phyloP scores from a whole-genome alignment of 2,888 invertebrate species.

The Ashinkailepas kermadecensis region DNA sequence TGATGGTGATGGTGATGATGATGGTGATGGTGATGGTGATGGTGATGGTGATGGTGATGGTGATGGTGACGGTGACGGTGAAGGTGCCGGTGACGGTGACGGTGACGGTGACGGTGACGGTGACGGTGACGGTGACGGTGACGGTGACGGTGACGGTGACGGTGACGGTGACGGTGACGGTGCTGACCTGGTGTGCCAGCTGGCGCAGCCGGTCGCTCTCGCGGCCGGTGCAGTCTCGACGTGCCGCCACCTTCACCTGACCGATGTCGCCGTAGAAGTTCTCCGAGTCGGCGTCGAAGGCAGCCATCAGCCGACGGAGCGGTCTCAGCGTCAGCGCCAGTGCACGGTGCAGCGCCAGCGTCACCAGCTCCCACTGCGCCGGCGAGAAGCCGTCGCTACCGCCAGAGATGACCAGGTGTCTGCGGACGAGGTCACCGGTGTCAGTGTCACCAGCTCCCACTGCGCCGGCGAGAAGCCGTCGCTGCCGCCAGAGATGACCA shows the following conservation, averaged over 20 bases:
- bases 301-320: constrained; percentile 75
- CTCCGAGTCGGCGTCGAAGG: constrained; percentile 83
- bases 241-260: constrained; percentile 86
- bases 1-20: too few species aligned
- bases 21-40: too few species aligned
- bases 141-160: too few species aligned
- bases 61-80: neutral
- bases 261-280: constrained; percentile 82
- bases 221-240: constrained; percentile 73
- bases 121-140: too few species aligned
- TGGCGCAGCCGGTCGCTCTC: constrained; percentile 79
- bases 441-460: constrained; percentile 52
- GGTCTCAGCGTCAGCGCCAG: constrained; percentile 71
- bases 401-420: constrained; percentile 53
- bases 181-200: constrained; percentile 77
- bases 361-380: constrained; percentile 79
- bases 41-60: too few species aligned
- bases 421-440: neutral
- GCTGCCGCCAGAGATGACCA: constrained; percentile 64
- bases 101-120: too few species aligned
- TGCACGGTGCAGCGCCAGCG: constrained; percentile 56
- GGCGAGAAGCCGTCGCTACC: constrained; percentile 67
- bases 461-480: constrained; percentile 65
- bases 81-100: too few species aligned
- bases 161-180: neutral